A percentile compares a stretch with the other conserved stretches of the same genome.
These are phyloP conservation scores for Dichetophora obliterata DNA, from an alignment of 2,888 invertebrate species.

Conservation along the genomic window DNA sequence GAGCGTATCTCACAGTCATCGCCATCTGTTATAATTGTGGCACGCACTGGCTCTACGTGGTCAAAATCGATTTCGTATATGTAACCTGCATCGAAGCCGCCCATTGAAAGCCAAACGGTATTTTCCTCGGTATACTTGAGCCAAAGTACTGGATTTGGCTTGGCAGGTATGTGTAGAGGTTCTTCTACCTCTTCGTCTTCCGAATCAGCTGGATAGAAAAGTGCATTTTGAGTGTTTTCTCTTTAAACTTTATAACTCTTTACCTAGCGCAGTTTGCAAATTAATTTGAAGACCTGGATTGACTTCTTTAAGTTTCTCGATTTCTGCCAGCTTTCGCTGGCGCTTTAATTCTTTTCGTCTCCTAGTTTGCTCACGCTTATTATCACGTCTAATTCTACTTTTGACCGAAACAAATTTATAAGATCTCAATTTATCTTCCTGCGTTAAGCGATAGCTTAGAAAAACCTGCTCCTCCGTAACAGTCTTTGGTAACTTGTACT, in stretches of 20 bases:
- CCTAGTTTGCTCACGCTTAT: constrained; percentile 74
- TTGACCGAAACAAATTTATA: constrained; percentile 75
- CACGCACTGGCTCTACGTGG: constrained; percentile 69
- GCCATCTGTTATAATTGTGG: constrained; percentile 71
- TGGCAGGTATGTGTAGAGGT: constrained; percentile 72
- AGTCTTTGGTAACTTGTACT: constrained; percentile 70
- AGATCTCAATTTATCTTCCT: constrained; percentile 60
- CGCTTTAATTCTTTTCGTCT: constrained; percentile 71
- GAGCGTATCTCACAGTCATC: constrained; percentile 74
- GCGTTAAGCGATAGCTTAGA: constrained; percentile 57
- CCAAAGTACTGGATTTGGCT: constrained; percentile 74
- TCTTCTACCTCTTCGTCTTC: constrained; percentile 72
- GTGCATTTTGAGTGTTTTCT: neutral
- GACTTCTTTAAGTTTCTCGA: constrained; percentile 72
- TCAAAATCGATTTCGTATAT: constrained; percentile 74
- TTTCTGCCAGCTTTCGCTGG: constrained; percentile 72
- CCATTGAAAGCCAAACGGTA: constrained; percentile 75
- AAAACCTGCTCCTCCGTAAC: constrained; percentile 69
- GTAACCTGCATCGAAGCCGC: constrained; percentile 78
- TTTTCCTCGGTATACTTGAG: constrained; percentile 71
- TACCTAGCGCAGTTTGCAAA: constrained; percentile 75
- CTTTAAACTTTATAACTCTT: constrained; percentile 41
- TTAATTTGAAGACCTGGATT: constrained; percentile 76
- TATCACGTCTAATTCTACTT: constrained; percentile 73
- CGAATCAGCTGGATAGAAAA: constrained; percentile 71